Conservation (phyloP, 2,797 vertebrate genomes). For the Buceros bicornis region DNA sequence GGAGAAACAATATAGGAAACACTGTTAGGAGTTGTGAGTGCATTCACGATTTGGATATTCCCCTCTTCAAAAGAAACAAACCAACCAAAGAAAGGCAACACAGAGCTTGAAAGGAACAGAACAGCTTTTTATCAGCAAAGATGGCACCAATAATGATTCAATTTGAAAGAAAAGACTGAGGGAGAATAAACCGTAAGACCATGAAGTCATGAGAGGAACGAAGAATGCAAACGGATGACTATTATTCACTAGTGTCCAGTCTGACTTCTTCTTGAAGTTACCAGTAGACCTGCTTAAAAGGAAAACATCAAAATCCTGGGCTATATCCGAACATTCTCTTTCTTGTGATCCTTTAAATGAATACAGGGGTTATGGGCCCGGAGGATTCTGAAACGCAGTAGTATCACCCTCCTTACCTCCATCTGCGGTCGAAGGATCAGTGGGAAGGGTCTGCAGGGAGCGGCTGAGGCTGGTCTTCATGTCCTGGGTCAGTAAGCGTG, state of each 20-base stretch:
- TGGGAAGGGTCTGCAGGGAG: constrained; percentile 94
- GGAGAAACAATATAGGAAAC: neutral
- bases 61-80: neutral
- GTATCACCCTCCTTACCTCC: constrained; percentile 61
- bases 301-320: neutral
- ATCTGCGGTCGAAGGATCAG: constrained; percentile 72
- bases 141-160: neutral
- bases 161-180: neutral
- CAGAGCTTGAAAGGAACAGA: neutral
- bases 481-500: constrained; percentile 88
- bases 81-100: neutral
- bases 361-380: neutral
- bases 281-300: neutral
- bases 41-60: neutral
- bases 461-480: constrained; percentile 93
- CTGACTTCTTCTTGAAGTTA: neutral
- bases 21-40: neutral
- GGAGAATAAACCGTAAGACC: neutral
- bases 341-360: neutral
- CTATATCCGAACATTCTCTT: neutral
- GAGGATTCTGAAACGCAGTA: neutral
- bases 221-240: neutral
- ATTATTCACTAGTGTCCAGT: neutral
- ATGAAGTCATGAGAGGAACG: neutral
- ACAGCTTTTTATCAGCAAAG: neutral